These are phyloP conservation scores for Picus viridis DNA, from an alignment of 2,797 vertebrate genomes.

Conservation along the genomic window DNA sequence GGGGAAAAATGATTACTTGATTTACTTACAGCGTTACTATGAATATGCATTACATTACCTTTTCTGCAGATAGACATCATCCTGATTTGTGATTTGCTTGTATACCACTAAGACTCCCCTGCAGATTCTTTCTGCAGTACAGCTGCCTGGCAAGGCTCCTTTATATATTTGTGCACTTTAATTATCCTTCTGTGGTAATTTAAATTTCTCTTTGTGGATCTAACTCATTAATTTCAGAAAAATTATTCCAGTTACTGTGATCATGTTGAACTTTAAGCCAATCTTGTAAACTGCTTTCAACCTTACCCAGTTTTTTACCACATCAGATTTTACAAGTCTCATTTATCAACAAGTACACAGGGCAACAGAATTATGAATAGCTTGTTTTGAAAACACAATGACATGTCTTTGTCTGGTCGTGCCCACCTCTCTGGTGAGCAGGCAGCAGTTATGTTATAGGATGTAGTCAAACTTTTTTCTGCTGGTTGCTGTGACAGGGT, in stretches of 20 bases:
- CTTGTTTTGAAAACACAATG: background rate
- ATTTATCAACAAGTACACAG: background rate
- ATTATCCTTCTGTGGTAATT: background rate
- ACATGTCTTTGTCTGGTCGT: background rate
- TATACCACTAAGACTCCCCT: background rate
- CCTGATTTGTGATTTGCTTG: background rate
- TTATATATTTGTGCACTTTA: background rate
- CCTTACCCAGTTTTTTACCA: background rate
- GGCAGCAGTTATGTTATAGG: background rate
- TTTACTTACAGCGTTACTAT: background rate
- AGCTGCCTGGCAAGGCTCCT: background rate
- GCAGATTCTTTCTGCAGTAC: background rate
- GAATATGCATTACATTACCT: background rate
- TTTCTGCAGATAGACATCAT: background rate
- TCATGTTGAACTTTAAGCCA: background rate
- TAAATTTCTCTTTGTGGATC: background rate
- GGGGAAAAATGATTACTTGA: background rate
- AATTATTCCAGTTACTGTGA: background rate
- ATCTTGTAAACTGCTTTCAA: background rate
- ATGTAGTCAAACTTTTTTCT: background rate
- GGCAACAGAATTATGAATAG: background rate
- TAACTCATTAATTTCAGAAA: background rate
- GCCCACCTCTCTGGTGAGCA: background rate
- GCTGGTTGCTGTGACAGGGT: fast-evolving
- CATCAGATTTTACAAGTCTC: background rate